A percentile compares a stretch with the other conserved stretches of the same genome.
phyloP scores from a whole-genome alignment of 2,113 vertebrate genomes.

The Vulpes vulpes region DNA sequence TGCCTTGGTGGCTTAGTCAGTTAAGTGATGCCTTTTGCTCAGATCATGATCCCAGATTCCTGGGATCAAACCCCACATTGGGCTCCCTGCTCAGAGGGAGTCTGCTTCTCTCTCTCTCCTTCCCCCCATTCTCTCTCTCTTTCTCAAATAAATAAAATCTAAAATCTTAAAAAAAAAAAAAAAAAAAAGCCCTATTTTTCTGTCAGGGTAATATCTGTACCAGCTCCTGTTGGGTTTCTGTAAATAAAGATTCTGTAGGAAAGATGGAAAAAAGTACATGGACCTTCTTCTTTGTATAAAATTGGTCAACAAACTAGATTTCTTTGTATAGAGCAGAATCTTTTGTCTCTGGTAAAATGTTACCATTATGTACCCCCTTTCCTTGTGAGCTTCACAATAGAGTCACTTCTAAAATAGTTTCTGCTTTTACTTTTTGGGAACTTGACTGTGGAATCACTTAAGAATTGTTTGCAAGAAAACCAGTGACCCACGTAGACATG shows the following conservation, averaged over 20 bases:
- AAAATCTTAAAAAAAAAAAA: neutral
- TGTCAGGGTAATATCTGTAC: neutral
- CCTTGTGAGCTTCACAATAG: neutral
- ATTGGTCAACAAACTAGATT: neutral
- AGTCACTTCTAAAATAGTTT: slow-evolving; percentile 39
- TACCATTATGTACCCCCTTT: neutral
- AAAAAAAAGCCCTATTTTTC: neutral
- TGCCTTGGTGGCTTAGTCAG: neutral
- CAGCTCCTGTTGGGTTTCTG: neutral
- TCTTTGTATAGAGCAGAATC: neutral
- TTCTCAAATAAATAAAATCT: neutral
- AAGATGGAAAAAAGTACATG: neutral
- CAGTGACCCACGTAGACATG: neutral
- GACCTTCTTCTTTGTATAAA: neutral
- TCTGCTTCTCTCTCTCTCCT: neutral
- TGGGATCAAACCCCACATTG: accelerated
- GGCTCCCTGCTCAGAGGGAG: neutral
- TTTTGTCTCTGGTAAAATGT: neutral
- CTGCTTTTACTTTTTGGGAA: neutral
- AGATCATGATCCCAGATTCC: neutral
- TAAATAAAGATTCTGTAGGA: neutral
- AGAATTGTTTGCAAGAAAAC: neutral
- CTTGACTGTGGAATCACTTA: neutral
- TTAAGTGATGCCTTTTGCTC: neutral
- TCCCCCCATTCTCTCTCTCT: neutral